Evolutionary conservation across 2,888 invertebrate genomes (phyloP).

Genomic region (Thera obeliscata): DNA sequence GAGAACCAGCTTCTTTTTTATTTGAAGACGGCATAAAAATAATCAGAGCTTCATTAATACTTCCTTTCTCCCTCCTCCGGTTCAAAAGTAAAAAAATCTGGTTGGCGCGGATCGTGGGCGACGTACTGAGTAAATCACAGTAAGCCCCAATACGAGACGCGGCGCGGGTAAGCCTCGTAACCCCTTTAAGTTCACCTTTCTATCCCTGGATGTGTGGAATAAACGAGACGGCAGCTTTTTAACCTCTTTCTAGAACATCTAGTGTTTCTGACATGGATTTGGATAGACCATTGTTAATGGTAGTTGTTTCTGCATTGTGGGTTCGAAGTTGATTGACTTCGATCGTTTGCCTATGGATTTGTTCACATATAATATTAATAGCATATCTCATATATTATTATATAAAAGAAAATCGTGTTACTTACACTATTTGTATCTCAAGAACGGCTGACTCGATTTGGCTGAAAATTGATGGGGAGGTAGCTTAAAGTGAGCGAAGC

Average conservation of each 20-base stretch:
- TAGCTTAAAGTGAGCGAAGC: no score
- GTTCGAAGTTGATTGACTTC: no score
- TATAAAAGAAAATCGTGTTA: no score
- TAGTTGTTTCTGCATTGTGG: no score
- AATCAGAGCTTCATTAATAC: conserved; percentile 1
- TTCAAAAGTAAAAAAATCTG: conserved; percentile 37
- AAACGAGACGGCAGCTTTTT: conserved; percentile 56
- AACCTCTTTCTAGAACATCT: conserved; percentile 42
- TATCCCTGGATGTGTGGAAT: conserved; percentile 60
- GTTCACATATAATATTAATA: no score
- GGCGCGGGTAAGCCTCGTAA: conserved; percentile 67
- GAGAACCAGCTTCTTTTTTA: no score
- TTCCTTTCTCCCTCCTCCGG: conserved; percentile 14
- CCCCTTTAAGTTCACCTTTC: conserved; percentile 76
- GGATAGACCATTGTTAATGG: background rate
- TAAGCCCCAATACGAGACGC: conserved; percentile 77
- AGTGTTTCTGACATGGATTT: conserved; percentile 2
- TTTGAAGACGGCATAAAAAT: background rate
- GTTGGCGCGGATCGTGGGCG: conserved; percentile 62
- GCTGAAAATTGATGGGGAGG: no score
- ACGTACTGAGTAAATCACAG: conserved; percentile 80
- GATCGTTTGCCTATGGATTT: no score
- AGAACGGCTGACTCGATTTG: no score
- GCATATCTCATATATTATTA: no score
- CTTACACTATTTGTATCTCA: no score